Base-by-base conservation (phyloP, 92 coral and sea anemone species). In the Epizoanthus ramosus region DNA sequence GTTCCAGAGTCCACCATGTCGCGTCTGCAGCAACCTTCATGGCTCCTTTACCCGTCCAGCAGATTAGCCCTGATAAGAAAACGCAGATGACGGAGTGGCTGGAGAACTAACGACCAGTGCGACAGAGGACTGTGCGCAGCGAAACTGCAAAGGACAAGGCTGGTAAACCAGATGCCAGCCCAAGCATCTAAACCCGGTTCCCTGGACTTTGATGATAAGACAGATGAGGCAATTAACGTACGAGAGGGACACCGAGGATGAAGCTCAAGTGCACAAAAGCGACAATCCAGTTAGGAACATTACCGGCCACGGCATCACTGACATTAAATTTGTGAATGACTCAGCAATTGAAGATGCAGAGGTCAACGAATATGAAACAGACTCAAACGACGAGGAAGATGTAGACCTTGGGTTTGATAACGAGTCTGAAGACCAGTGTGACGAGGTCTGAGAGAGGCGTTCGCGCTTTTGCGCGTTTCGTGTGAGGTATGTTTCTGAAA, bases 401-500 rank as follows among this genome's bases (percentile, higher is more conserved):
- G 72, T 14, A 37, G 28, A 67, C 50, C 21, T 67, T 67, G 43
- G 72, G 72, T 67, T 8, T 67, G 52, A 63, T 63, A 33, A n/a
- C 68, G 68, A 63, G 37, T 63, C 68, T 63, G 68, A 63, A 63
- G 68, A 63, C 31, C 50, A 67, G 72, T 47, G 72, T 67, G 22
- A 33, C 72, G 31, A 67, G 72, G 22, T 63, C 37, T 19, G 68
- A 33, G 68, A 28, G n/a, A n/a, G n/a, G n/a, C n/a, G n/a, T n/a
- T n/a, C n/a, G n/a, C n/a, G n/a, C n/a, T n/a, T n/a, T n/a, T 67
- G 72, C 31, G 72, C 72, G 72, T 67, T 67, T 67, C 31, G 72
- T 67, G 72, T 67, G 31, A 67, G 72, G 72, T 67, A 33, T 33
- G 18, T 67, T 67, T 31, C 43, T 10, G 31, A 67, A 31, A 45